These are phyloP conservation scores for Romanogobio albipinnatus DNA, from an alignment of 2,113 vertebrate species.

Conservation along the genomic window DNA sequence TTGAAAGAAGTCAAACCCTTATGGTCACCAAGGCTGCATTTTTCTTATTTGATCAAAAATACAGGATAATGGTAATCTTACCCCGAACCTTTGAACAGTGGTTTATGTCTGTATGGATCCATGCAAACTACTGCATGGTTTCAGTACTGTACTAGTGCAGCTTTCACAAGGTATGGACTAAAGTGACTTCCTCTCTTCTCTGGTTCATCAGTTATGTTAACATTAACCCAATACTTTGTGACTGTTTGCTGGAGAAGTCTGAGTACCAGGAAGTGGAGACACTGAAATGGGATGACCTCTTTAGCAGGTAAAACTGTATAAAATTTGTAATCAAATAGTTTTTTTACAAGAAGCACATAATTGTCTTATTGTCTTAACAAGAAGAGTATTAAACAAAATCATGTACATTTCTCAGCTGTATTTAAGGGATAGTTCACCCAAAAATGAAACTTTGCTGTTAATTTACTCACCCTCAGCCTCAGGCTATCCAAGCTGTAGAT, in stretches of 20 bases:
- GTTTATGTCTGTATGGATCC: background rate
- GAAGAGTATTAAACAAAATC: background rate
- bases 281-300: constrained; percentile 91
- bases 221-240: constrained; percentile 87
- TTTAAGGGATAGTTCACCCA: background rate
- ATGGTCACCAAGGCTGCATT: background rate
- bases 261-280: constrained; percentile 83
- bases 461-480: too few relatives aligned
- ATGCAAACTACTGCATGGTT: background rate
- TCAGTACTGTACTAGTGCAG: background rate
- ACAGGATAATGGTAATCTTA: background rate
- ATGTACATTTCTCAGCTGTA: background rate
- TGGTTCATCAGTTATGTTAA: constrained; percentile 81
- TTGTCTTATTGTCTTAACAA: background rate
- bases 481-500: too few relatives aligned
- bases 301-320: constrained; percentile 81
- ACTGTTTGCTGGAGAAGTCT: constrained; percentile 89
- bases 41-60: background rate
- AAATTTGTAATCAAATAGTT: too few relatives aligned
- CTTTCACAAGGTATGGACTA: background rate
- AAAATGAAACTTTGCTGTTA: too few relatives aligned
- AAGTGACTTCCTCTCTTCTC: background rate
- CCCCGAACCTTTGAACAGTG: background rate
- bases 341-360: background rate
- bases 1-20: background rate